A percentile compares a stretch with the other conserved stretches of the same genome.
phyloP scores from a whole-genome alignment of 2,888 invertebrate species.

The Spisula solida region DNA sequence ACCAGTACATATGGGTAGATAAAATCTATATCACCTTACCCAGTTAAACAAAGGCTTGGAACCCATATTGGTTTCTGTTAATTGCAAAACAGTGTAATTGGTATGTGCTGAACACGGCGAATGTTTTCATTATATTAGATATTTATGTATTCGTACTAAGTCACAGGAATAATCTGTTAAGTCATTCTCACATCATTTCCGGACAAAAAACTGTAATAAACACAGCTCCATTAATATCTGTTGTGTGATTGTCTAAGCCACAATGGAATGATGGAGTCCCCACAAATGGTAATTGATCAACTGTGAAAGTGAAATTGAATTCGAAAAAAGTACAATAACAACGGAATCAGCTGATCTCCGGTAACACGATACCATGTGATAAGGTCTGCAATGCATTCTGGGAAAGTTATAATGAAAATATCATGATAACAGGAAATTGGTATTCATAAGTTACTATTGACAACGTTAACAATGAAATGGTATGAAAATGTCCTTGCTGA shows the following conservation, averaged over 20 bases:
- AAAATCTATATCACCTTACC: background rate
- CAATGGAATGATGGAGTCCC: background rate
- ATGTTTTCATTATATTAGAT: background rate
- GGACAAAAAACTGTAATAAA: background rate
- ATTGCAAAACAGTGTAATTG: slow-evolving; percentile 1
- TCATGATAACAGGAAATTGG: slow-evolving; percentile 3
- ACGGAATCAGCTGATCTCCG: background rate
- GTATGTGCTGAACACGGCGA: background rate
- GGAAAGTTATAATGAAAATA: background rate
- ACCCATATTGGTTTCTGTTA: background rate
- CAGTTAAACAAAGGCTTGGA: background rate
- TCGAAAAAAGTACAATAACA: background rate
- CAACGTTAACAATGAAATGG: background rate
- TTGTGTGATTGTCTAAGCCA: background rate
- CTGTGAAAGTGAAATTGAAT: background rate
- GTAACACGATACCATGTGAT: background rate
- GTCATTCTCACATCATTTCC: background rate
- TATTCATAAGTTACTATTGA: background rate
- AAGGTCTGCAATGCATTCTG: background rate
- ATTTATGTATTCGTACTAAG: background rate
- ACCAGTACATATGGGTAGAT: background rate
- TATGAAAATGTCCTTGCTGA: background rate
- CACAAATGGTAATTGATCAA: slow-evolving; percentile 12
- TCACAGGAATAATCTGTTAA: background rate
- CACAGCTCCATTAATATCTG: background rate